A percentile compares a stretch with the other conserved stretches of the same genome.
These are phyloP conservation scores for Leptosomus discolor DNA, from an alignment of 2,113 vertebrate species.

Conservation along the genomic window DNA sequence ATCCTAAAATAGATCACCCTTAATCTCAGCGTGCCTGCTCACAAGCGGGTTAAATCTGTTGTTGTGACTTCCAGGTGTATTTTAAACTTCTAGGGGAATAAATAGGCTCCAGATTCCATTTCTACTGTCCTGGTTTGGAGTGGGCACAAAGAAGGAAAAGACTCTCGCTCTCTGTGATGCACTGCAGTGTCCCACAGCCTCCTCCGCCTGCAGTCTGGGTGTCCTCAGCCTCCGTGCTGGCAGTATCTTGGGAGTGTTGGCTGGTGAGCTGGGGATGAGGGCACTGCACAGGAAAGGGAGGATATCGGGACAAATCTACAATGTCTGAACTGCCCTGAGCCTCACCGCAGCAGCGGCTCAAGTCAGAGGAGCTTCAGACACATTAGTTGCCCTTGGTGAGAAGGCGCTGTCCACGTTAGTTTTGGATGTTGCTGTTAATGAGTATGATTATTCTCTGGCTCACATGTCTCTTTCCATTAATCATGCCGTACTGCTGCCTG, in stretches of 20 bases:
- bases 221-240: not conserved
- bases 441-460: not conserved
- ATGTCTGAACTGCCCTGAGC: not conserved
- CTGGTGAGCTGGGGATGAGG: not conserved
- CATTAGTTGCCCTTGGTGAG: not conserved
- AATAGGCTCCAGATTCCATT: not conserved
- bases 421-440: not conserved
- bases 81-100: not conserved
- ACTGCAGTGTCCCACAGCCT: not conserved
- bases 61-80: not conserved
- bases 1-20: not conserved
- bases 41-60: not conserved
- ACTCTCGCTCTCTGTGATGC: accelerated
- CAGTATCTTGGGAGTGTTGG: not conserved
- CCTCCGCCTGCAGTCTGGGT: accelerated
- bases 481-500: not conserved
- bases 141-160: not conserved
- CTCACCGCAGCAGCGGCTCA: accelerated
- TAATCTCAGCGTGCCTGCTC: not conserved
- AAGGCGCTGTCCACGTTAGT: not conserved
- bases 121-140: not conserved
- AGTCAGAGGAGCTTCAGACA: not conserved
- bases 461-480: not conserved
- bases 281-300: not conserved
- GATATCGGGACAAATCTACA: not conserved